phyloP scores from a whole-genome alignment of 1,140 invertebrate genomes.

The Aphidius ervi region DNA sequence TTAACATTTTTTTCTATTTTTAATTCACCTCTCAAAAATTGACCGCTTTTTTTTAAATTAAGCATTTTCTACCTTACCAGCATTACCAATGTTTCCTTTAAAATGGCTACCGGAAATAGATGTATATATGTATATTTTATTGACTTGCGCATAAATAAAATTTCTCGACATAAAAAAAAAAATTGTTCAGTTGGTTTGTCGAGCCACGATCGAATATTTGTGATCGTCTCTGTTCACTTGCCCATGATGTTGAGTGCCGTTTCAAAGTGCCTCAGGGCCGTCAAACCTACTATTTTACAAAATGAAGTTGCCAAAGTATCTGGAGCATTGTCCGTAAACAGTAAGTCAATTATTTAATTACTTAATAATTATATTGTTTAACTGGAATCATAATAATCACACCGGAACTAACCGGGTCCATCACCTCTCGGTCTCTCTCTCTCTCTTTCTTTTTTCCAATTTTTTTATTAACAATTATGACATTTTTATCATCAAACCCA shows the following conservation, averaged over 20 bases:
- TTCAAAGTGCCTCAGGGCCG: conserved; percentile 58
- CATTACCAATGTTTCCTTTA: too few species aligned
- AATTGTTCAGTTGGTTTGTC: not conserved
- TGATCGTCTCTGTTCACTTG: conserved; percentile 42
- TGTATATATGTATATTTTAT: not conserved
- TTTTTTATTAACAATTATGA: not conserved
- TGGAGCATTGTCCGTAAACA: conserved; percentile 54
- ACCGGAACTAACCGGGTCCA: too few species aligned
- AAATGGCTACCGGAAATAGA: too few species aligned
- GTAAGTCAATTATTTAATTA: conserved; percentile 51
- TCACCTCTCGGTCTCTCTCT: too few species aligned
- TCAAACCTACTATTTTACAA: conserved; percentile 57
- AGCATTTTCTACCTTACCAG: too few species aligned
- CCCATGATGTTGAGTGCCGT: conserved; percentile 64
- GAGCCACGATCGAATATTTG: conserved; percentile 23
- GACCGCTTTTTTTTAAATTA: too few species aligned
- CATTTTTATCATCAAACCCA: not conserved
- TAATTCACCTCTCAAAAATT: too few species aligned
- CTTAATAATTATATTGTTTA: not conserved
- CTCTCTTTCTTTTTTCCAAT: not conserved
- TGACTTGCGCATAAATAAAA: not conserved
- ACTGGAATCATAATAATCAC: not conserved
- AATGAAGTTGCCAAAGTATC: conserved; percentile 56
- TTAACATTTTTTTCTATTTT: too few species aligned
- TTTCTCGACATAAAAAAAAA: not conserved